phyloP scores from a whole-genome alignment of 2,888 invertebrate genomes.

The Chesias legatella region DNA sequence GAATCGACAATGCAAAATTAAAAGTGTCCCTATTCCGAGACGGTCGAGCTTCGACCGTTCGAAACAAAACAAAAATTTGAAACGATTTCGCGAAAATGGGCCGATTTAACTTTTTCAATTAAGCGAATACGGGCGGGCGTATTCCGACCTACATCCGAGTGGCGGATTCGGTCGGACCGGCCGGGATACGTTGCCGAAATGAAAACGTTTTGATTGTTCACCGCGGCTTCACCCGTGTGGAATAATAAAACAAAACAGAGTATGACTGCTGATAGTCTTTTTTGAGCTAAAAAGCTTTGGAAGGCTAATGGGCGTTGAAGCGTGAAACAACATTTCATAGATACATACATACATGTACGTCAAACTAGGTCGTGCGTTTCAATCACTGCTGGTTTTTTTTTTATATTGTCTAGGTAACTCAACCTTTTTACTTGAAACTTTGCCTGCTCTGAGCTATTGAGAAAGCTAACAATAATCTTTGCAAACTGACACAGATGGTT shows the following conservation, averaged over 20 bases:
- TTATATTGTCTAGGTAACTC: too few relatives aligned
- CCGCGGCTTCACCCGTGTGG: constrained; percentile 40
- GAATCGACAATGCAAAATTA: constrained; percentile 16
- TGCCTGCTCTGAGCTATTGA: too few relatives aligned
- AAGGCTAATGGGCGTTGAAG: constrained; percentile 7
- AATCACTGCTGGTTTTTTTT: too few relatives aligned
- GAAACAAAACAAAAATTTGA: constrained; percentile 44
- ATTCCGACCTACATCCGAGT: constrained; percentile 48
- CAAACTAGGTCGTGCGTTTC: too few relatives aligned
- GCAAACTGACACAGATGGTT: too few relatives aligned
- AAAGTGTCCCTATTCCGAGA: constrained; percentile 32
- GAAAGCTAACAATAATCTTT: too few relatives aligned
- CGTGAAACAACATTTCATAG: constrained; percentile 2
- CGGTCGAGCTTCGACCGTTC: constrained; percentile 14
- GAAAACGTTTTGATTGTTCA: constrained; percentile 53
- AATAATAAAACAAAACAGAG: constrained; percentile 29
- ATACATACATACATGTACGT: too few relatives aligned
- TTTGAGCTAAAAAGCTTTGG: constrained; percentile 4
- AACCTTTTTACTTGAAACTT: too few relatives aligned
- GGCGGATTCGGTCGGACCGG: constrained; percentile 30
- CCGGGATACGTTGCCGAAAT: constrained; percentile 52
- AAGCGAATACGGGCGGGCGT: constrained; percentile 51
- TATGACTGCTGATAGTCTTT: constrained; percentile 1
- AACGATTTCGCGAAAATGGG: constrained; percentile 60
- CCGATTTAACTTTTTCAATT: constrained; percentile 75